Percentiles rank a stretch among this genome's conserved stretches.
These are phyloP conservation scores for Crotalus horridus DNA, from an alignment of 2,113 vertebrate species.

Conservation along the genomic window DNA sequence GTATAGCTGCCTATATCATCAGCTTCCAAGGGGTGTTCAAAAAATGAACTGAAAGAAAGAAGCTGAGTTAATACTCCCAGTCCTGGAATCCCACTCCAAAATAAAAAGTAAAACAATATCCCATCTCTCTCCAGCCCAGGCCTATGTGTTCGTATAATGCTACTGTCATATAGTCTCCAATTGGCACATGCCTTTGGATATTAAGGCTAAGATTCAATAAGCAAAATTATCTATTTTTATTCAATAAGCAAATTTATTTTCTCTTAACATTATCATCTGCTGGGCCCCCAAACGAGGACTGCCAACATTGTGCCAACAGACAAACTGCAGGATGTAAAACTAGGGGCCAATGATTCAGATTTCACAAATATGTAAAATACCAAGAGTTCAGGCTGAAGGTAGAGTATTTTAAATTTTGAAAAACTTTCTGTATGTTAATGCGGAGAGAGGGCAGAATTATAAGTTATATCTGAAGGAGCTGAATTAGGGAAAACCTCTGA, in stretches of 20 bases:
- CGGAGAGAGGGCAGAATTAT: constrained; percentile 40
- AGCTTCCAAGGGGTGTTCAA: background rate
- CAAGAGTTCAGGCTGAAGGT: background rate
- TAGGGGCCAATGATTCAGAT: constrained; percentile 31
- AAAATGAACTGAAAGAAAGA: background rate
- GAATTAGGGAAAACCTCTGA: constrained; percentile 61
- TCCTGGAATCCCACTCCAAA: background rate
- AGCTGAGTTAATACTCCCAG: background rate
- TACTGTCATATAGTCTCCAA: background rate
- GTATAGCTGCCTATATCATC: background rate
- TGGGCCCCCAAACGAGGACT: constrained; percentile 36
- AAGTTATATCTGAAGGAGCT: constrained; percentile 72
- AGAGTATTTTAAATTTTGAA: background rate
- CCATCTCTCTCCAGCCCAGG: background rate
- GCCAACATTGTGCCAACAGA: constrained; percentile 24
- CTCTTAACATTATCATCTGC: background rate
- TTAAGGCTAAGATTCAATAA: background rate
- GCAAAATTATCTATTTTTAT: constrained; percentile 2
- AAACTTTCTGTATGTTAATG: background rate
- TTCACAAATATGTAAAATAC: constrained; percentile 12
- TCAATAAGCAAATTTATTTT: background rate
- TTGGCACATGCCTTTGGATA: background rate
- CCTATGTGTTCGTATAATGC: background rate
- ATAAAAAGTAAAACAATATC: background rate
- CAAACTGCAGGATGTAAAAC: background rate